Conservation (phyloP, 2,888 invertebrate genomes). For the Cephonodes hylas region DNA sequence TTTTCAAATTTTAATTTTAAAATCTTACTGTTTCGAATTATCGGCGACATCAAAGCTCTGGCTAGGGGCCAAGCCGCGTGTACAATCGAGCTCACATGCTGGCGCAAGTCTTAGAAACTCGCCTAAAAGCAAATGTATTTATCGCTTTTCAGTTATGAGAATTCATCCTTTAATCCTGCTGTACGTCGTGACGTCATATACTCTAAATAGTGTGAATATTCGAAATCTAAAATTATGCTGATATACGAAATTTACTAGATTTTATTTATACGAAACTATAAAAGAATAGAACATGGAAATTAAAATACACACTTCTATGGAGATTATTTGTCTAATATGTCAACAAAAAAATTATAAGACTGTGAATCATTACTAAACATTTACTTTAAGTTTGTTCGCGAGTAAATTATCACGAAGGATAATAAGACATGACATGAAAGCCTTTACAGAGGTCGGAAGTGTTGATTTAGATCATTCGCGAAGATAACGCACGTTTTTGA, state of each 20-base stretch:
- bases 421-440: slow-evolving; percentile 2
- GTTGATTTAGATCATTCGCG: background rate
- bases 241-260: too few relatives aligned
- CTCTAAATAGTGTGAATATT: too few relatives aligned
- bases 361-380: background rate
- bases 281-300: too few relatives aligned
- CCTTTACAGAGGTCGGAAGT: slow-evolving; percentile 11
- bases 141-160: too few relatives aligned
- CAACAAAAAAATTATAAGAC: too few relatives aligned
- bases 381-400: background rate
- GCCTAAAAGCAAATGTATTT: background rate
- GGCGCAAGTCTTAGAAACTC: background rate
- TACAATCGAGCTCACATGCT: background rate
- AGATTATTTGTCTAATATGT: background rate
- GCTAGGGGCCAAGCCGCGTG: slow-evolving; percentile 20
- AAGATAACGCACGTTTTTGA: slow-evolving; percentile 1
- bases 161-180: too few relatives aligned
- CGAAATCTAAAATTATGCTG: too few relatives aligned
- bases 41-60: slow-evolving; percentile 22
- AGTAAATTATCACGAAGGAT: background rate
- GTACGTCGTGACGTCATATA: too few relatives aligned
- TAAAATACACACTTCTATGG: too few relatives aligned
- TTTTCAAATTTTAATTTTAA: background rate
- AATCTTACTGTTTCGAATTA: background rate
- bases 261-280: too few relatives aligned